Evolutionary conservation across 2,797 vertebrate genomes (phyloP).

Genomic region (Phrynocephalus guinanensis): DNA sequence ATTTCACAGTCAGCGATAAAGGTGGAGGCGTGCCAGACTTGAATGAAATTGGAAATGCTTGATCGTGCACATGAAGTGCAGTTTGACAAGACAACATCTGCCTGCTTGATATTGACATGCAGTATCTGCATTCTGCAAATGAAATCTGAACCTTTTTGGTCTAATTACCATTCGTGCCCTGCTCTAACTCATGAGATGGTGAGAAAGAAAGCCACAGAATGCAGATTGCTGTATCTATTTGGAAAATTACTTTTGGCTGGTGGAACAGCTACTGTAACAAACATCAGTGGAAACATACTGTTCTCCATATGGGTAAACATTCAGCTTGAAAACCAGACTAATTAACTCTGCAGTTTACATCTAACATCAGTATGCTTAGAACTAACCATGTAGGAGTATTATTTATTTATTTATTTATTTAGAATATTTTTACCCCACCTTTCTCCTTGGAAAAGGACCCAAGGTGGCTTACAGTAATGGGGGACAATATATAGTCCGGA

Average conservation of each 20-base stretch:
- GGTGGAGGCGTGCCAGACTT: neutral
- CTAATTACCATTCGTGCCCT: slow-evolving; percentile 6
- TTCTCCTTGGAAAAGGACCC: no score
- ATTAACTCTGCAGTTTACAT: slow-evolving; percentile 13
- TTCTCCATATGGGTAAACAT: slow-evolving; percentile 10
- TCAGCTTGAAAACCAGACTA: slow-evolving; percentile 1
- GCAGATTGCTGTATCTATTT: neutral
- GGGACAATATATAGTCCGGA: no score
- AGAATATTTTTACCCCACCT: no score
- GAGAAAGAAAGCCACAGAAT: neutral
- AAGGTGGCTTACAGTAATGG: no score
- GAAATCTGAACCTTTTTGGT: neutral
- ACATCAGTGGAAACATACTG: neutral
- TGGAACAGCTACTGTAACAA: slow-evolving; percentile 9
- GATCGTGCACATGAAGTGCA: neutral
- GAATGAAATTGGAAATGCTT: neutral
- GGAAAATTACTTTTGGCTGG: slow-evolving; percentile 12
- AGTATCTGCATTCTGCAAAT: neutral
- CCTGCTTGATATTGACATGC: no score
- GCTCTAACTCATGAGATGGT: neutral
- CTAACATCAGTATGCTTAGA: neutral
- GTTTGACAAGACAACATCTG: neutral
- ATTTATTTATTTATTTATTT: no score
- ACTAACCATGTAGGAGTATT: neutral
- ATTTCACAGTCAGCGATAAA: neutral